Evolutionary conservation across 1,140 invertebrate genomes (phyloP).

Genomic region (Helicorthomorpha holstii): DNA sequence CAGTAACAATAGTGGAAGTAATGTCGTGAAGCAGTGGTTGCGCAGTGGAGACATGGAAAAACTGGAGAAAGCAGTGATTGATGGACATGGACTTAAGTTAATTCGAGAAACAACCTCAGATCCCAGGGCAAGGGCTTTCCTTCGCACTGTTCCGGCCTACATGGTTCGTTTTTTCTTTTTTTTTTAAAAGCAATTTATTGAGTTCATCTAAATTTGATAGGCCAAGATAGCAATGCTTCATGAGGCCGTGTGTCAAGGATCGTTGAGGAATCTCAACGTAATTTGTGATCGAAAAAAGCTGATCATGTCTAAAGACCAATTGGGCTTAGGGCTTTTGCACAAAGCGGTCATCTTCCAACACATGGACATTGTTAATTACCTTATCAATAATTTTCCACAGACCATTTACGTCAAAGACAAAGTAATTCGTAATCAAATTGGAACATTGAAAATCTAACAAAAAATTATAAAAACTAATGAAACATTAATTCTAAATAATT

Average conservation of each 20-base stretch:
- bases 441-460: too few relatives aligned
- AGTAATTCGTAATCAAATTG: too few relatives aligned
- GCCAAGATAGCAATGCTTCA: constrained; percentile 35
- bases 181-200: background rate
- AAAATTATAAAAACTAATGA: background rate
- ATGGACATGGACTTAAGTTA: constrained; percentile 54
- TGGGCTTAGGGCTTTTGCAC: constrained; percentile 55
- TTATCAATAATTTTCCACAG: constrained; percentile 52
- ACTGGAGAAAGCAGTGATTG: constrained; percentile 54
- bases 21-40: constrained; percentile 42
- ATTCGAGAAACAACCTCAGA: constrained; percentile 46
- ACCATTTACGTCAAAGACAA: constrained; percentile 55
- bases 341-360: constrained; percentile 61
- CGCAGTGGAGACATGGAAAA: constrained; percentile 51
- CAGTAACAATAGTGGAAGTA: too few relatives aligned
- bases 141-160: constrained; percentile 44
- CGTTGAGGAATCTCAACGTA: constrained; percentile 42
- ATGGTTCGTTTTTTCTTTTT: constrained; percentile 31
- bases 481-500: background rate
- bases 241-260: constrained; percentile 44
- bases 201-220: constrained; percentile 12
- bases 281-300: constrained; percentile 41
- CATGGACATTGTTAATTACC: constrained; percentile 48
- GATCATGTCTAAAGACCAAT: constrained; percentile 46
- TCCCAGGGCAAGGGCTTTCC: constrained; percentile 42